Percentiles rank a stretch among this genome's conserved stretches.
Conservation (phyloP, 2,113 vertebrate species). For the Trichechus manatus region DNA sequence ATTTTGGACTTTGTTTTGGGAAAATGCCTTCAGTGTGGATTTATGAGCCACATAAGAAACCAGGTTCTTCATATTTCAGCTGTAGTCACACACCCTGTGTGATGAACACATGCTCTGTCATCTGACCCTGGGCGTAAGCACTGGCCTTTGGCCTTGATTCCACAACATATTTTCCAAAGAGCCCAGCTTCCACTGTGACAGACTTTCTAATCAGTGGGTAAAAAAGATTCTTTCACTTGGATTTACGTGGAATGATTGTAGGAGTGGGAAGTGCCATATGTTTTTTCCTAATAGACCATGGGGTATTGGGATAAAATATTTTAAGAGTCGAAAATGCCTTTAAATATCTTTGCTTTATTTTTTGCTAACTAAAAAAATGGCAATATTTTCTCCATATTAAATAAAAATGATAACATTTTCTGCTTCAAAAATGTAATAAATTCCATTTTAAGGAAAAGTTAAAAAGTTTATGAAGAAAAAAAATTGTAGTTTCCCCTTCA, state of each 20-base stretch:
- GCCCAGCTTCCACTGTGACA: conserved; percentile 36
- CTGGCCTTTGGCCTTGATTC: conserved; percentile 64
- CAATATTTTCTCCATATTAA: conserved; percentile 27
- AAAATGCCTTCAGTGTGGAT: conserved; percentile 42
- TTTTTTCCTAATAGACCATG: conserved; percentile 49
- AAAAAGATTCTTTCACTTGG: conserved; percentile 62
- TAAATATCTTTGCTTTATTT: conserved; percentile 54
- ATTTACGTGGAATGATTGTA: conserved; percentile 56
- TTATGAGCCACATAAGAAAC: conserved; percentile 57
- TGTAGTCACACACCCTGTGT: conserved; percentile 49
- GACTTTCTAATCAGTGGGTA: conserved; percentile 59
- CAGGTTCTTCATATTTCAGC: conserved; percentile 53
- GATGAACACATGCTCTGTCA: conserved; percentile 35
- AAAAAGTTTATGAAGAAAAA: not conserved
- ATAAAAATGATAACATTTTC: conserved; percentile 34
- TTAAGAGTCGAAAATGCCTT: conserved; percentile 38
- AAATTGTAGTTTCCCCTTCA: not conserved
- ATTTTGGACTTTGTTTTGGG: conserved; percentile 42
- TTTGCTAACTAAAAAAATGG: conserved; percentile 42
- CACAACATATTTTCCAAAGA: conserved; percentile 62
- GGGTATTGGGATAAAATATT: conserved; percentile 29
- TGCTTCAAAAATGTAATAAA: conserved; percentile 35
- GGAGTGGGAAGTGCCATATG: conserved; percentile 37
- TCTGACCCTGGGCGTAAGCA: not conserved
- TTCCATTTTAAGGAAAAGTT: conserved; percentile 39